phyloP scores from a whole-genome alignment of 2,113 vertebrate genomes.

The Falco punctatus region DNA sequence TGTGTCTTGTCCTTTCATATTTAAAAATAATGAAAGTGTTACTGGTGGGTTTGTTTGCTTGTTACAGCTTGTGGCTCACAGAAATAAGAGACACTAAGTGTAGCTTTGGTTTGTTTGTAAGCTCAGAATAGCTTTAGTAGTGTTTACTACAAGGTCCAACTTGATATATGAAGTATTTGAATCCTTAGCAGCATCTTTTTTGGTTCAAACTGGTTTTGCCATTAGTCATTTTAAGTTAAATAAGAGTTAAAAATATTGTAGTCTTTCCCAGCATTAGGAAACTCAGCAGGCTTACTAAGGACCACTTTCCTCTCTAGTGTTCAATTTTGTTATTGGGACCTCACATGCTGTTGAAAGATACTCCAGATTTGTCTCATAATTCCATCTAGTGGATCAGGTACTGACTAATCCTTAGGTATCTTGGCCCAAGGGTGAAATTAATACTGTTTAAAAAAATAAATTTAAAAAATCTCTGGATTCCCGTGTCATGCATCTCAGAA shows the following conservation, averaged over 20 bases:
- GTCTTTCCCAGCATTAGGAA: background rate
- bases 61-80: background rate
- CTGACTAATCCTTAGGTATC: background rate
- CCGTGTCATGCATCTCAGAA: background rate
- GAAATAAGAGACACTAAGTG: background rate
- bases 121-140: background rate
- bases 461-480: background rate
- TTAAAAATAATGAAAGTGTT: background rate
- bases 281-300: background rate
- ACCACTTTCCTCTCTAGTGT: background rate
- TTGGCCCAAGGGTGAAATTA: background rate
- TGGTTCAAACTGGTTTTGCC: background rate
- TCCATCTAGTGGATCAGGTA: background rate
- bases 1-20: background rate
- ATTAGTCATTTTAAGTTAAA: background rate
- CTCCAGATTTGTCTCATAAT: background rate
- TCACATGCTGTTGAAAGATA: background rate
- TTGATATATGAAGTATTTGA: background rate
- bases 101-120: background rate
- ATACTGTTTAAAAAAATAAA: background rate
- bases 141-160: background rate
- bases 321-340: background rate
- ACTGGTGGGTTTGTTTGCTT: background rate
- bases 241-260: background rate
- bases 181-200: background rate